Evolutionary conservation across 2,113 vertebrate species (phyloP), one percentile per base, ranked within the genome.

Genomic region (Ivindomyrus marchei): DNA sequence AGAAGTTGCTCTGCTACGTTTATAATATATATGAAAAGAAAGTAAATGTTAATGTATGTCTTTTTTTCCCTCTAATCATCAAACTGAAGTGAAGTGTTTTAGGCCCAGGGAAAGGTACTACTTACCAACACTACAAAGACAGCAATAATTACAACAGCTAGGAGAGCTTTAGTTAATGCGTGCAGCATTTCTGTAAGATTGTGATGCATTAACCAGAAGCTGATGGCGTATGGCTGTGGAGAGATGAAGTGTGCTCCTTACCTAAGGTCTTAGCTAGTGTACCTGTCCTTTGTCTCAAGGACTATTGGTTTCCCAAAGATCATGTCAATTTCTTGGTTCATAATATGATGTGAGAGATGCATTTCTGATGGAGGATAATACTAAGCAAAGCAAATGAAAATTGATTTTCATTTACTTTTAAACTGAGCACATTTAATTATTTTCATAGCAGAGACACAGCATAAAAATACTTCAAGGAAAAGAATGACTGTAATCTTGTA

Each of bases 401-500:
- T 84, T 56, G 89, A 89, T 89, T 85, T 85, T 89, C 31, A 85
- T 85, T 56, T 89, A 89, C 91, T 92, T 94, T 93, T 94, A 92
- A 91, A 91, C 89, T 90, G 91, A 92, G 93, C 90, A 90, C 70
- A 91, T 94, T 93, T 93, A 93, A 94, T 95, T 94, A 93, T 87
- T 31, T 87, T 91, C 88, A 91, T 91, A 92, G 89, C 88, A 90
- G 53, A 90, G 80, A 90, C 88, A 84, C 85, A 42, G 50, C 74
- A 83, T 42, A 89, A 58, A 56, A 53, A 39, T 85, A 39, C 49
- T 39, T 53, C 85, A 89, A 90, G 89, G 87, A 91, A 90, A 88
- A 91, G 93, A 91, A 93, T 93, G 90, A 91, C 88, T 93, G 90
- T 91, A 94, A 94, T 95, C 92, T 92, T 94, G 93, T 94, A 91